Conservation (phyloP, 2,888 invertebrate species). For the Drosophila anceps region DNA sequence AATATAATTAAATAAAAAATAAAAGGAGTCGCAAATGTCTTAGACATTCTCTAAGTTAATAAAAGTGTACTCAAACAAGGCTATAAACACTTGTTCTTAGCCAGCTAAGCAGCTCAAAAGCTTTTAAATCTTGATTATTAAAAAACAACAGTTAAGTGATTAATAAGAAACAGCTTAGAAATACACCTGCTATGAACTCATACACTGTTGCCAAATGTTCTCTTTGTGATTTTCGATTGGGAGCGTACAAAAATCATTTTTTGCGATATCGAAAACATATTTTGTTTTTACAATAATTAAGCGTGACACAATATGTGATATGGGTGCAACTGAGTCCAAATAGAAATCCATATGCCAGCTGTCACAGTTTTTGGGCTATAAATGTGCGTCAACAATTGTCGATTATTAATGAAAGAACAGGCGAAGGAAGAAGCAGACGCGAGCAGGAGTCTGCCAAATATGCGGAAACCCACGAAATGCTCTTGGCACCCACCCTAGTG, state of each 20-base stretch:
- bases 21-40: neutral
- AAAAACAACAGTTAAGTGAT: neutral
- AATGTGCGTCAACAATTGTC: slow-evolving; percentile 33
- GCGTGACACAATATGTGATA: slow-evolving; percentile 50
- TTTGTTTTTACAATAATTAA: slow-evolving; percentile 26
- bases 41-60: neutral
- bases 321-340: slow-evolving; percentile 33
- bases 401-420: slow-evolving; percentile 37
- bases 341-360: slow-evolving; percentile 47
- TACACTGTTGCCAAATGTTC: slow-evolving; percentile 13
- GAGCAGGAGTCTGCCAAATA: slow-evolving; percentile 34
- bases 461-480: slow-evolving; percentile 64
- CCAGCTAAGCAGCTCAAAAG: neutral
- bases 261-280: slow-evolving; percentile 31
- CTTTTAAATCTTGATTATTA: too few relatives aligned
- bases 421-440: slow-evolving; percentile 12
- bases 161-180: neutral
- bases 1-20: too few relatives aligned
- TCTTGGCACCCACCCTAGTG: slow-evolving; percentile 28
- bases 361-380: slow-evolving; percentile 20
- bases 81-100: neutral
- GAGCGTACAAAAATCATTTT: neutral
- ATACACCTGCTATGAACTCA: neutral
- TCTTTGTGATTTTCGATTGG: neutral
- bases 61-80: neutral